phyloP scores from a whole-genome alignment of 2,113 vertebrate species.

The Paramisgurnus dabryanus region DNA sequence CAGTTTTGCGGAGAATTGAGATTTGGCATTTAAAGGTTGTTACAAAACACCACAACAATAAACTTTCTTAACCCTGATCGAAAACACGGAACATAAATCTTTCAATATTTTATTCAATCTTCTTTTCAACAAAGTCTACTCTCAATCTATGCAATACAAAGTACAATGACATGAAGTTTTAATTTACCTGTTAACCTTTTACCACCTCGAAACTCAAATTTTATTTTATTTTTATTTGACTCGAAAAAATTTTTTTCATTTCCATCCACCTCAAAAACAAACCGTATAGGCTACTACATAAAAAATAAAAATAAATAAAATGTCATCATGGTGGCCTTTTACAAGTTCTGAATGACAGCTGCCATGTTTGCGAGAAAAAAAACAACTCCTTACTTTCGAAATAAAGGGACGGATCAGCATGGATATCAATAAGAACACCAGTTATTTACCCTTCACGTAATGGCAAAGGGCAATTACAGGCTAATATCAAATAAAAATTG shows the following conservation, averaged over 20 bases:
- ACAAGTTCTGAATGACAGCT: neutral
- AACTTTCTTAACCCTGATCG: neutral
- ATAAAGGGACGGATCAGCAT: neutral
- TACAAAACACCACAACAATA: neutral
- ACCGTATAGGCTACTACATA: neutral
- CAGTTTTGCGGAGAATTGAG: neutral
- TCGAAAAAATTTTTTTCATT: no score
- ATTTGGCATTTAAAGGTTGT: neutral
- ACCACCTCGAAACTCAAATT: neutral
- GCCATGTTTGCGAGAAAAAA: neutral
- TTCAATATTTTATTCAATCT: slow-evolving; percentile 61
- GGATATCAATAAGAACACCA: neutral
- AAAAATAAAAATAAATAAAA: neutral
- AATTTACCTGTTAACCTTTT: neutral
- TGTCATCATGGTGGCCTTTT: neutral
- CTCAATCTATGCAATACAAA: slow-evolving; percentile 62
- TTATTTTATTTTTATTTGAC: neutral
- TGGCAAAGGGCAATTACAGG: no score
- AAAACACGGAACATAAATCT: slow-evolving; percentile 54
- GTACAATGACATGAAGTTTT: slow-evolving; percentile 38
- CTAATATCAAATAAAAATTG: no score
- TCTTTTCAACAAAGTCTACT: slow-evolving; percentile 47
- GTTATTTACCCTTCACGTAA: neutral
- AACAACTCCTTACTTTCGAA: neutral
- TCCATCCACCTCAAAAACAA: neutral